Base-by-base conservation (phyloP, 2,888 invertebrate genomes). In the Argyresthia albistria region DNA sequence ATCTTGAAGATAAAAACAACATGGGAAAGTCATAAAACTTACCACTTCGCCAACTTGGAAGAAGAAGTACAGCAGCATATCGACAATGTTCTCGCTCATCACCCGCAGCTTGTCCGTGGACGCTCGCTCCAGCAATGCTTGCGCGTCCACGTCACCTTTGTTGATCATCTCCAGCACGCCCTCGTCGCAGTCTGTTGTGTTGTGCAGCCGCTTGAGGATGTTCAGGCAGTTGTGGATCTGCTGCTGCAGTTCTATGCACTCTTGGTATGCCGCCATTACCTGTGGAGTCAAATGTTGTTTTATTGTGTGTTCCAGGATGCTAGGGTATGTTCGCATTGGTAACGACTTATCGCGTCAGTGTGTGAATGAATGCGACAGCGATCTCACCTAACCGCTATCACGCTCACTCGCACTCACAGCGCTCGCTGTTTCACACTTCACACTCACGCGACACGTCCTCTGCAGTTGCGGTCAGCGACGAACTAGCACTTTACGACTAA, bases 171-270 rank as follows among this genome's bases (percentile, higher is more conserved):
- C 76, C 1, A 80, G 58, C 1, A 78, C 59, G 46, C 72, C 66
- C 12, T 75, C 73, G 15, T 69, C 73, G n/a, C 73, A 71, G 8
- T 88, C 83, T 0, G 87, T 65, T 0, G 86, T 84, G 7, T 90
- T 89, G 71, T 94, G 94, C 36, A 97, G 82, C 54, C 95, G 90
- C 56, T 90, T 88, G 74, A 96, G 90, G 15, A 95, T 93, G 65
- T 92, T 92, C 51, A 91, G 89, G 43, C 97, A 93, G 0, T 95
- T 91, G 75, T 97, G 97, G 53, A 97, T 78, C 76, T 97, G 97
- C 59, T 95, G 93, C 77, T 97, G 97, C 50, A 97, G 90, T 61
- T 94, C 93, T 63, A 96, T 91, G 67, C 97, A 96, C 80, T 97
- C 96, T 90, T 94, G 74, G 64, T 86, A 84, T 0, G 84, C 81